Percentiles rank a stretch among this genome's conserved stretches.
These are phyloP conservation scores for Propithecus coquereli DNA, from an alignment of 2,113 vertebrate species.

Conservation along the genomic window DNA sequence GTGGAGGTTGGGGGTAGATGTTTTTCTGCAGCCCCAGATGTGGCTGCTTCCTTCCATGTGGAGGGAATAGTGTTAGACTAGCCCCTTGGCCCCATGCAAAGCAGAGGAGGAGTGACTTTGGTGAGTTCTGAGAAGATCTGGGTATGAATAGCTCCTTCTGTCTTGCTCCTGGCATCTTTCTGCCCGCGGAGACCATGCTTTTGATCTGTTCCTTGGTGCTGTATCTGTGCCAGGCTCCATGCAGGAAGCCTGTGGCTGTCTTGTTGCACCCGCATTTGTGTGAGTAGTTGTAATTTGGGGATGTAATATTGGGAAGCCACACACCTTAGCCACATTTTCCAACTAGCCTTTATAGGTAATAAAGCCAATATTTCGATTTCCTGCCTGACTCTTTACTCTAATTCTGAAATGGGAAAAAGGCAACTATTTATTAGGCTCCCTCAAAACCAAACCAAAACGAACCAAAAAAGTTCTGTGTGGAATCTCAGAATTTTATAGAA, in stretches of 20 bases:
- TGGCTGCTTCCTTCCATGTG: not conserved
- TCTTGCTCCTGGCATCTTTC: not conserved
- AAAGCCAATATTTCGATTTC: slow-evolving; percentile 39
- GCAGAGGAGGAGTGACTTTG: not conserved
- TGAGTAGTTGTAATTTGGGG: not conserved
- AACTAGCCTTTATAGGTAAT: not conserved
- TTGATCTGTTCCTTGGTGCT: not conserved
- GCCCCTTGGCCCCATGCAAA: not conserved
- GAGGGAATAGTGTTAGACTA: not conserved
- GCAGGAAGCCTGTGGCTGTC: not conserved
- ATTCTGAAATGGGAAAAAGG: not conserved
- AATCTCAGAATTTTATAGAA: not conserved
- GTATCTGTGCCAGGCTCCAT: rapidly evolving
- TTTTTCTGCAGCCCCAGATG: not conserved
- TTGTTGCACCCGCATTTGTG: not conserved
- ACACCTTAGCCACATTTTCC: not conserved
- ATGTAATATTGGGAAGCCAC: not conserved
- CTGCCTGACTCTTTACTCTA: not conserved
- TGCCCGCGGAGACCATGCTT: not conserved
- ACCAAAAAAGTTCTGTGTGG: not conserved
- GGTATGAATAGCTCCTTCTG: not conserved
- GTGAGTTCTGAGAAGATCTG: not conserved
- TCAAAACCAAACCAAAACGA: not conserved
- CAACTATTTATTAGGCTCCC: not conserved
- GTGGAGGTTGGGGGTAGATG: not conserved